These are phyloP conservation scores for Canis aureus DNA, from an alignment of 2,113 vertebrate species.

Conservation along the genomic window DNA sequence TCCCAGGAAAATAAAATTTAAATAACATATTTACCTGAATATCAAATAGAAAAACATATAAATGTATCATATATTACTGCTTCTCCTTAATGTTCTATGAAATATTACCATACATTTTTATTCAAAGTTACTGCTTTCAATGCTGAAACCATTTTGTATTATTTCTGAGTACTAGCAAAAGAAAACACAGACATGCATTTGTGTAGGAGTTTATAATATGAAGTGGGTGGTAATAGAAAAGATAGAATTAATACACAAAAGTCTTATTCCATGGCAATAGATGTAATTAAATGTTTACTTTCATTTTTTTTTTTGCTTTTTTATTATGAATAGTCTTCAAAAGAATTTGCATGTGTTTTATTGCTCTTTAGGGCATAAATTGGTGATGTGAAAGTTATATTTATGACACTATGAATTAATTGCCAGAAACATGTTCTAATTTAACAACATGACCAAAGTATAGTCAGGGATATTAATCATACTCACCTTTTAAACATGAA, in stretches of 20 bases:
- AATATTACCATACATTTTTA: conserved; percentile 73
- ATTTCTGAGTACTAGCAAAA: conserved; percentile 79
- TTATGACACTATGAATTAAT: conserved; percentile 67
- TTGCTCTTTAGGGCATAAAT: conserved; percentile 78
- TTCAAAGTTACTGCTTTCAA: conserved; percentile 63
- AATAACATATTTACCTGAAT: not conserved
- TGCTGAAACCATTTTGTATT: conserved; percentile 61
- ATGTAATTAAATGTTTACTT: conserved; percentile 85
- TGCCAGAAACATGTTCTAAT: conserved; percentile 54
- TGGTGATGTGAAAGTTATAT: conserved; percentile 42
- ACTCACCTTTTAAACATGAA: conserved; percentile 44
- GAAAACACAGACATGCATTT: conserved; percentile 70
- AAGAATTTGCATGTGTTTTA: conserved; percentile 64
- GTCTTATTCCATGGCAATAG: conserved; percentile 74
- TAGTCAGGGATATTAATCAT: conserved; percentile 61
- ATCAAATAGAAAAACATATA: not conserved
- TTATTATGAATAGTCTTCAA: conserved; percentile 77
- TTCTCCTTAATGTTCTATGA: conserved; percentile 61
- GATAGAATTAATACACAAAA: conserved; percentile 77
- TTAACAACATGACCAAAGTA: conserved; percentile 50
- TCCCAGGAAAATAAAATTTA: not conserved
- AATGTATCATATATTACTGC: not conserved
- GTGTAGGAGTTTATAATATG: conserved; percentile 67
- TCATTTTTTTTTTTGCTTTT: conserved; percentile 72
- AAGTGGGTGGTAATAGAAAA: conserved; percentile 67